phyloP scores from a whole-genome alignment of 2,113 vertebrate genomes.

The pig (Sus scrofa) region T2T-Sscrofa CM000817.6:63310501-63311000 shows the following conservation, averaged over 20 bases:
- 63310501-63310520: no score
- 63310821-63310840: neutral
- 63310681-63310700: neutral
- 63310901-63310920: neutral
- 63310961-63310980: neutral
- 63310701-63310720: neutral
- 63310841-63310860: no score
- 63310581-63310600: no score
- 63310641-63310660: neutral
- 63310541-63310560: no score
- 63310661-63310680: neutral
- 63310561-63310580: no score
- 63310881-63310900: fast-evolving
- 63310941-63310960: no score
- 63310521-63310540: no score
- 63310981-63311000: neutral
- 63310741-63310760: neutral
- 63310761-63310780: neutral
- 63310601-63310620: no score
- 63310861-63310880: neutral
- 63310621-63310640: no score
- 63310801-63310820: neutral
- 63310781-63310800: neutral
- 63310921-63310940: fast-evolving
- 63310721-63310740: neutral